A percentile compares a stretch with the other conserved stretches of the same genome.
Evolutionary conservation across 2,888 invertebrate species (phyloP).

Genomic region (Polymixis lichenea): DNA sequence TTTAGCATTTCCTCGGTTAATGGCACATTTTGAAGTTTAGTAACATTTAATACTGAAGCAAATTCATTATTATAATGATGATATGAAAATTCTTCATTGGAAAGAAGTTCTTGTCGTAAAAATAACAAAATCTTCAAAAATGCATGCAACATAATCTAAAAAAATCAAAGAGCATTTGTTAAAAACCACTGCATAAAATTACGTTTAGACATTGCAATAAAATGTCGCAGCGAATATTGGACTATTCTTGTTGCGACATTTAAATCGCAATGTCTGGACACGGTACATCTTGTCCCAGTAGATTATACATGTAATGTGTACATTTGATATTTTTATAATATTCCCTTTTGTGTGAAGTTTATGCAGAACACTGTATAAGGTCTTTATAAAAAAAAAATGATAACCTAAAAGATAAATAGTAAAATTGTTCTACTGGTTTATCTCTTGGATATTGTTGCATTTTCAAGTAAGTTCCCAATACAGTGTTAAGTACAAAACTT

Average conservation of each 20-base stretch:
- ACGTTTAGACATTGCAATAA: constrained; percentile 28
- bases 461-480: constrained; percentile 9
- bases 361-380: constrained; percentile 38
- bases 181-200: constrained; percentile 23
- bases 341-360: constrained; percentile 43
- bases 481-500: constrained; percentile 42
- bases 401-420: constrained; percentile 8
- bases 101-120: constrained; percentile 17
- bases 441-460: background rate
- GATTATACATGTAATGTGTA: constrained; percentile 43
- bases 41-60: background rate
- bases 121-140: background rate
- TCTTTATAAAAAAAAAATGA: background rate
- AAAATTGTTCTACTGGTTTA: constrained; percentile 18
- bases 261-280: constrained; percentile 28
- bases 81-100: background rate
- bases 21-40: background rate
- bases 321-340: constrained; percentile 68
- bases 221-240: constrained; percentile 48
- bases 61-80: background rate
- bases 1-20: constrained; percentile 14
- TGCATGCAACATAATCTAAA: too few species aligned
- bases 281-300: constrained; percentile 61
- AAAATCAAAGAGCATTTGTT: constrained; percentile 21
- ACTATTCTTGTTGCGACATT: constrained; percentile 35